A percentile compares a stretch with the other conserved stretches of the same genome.
Conservation (phyloP, 2,888 invertebrate species). For the Tachystola acroxantha region DNA sequence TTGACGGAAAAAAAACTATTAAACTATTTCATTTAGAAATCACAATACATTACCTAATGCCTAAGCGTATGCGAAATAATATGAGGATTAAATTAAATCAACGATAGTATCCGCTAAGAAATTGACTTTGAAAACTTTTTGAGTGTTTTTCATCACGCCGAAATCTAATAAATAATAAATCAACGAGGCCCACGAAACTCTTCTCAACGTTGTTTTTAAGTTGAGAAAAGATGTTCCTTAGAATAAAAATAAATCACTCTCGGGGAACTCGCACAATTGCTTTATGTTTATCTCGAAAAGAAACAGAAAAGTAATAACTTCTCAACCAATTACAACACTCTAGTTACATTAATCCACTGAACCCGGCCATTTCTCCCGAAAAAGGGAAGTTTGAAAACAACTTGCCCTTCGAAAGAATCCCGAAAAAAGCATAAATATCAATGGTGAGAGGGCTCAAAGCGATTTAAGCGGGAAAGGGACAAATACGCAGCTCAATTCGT, state of each 20-base stretch:
- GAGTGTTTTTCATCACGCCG: conserved; percentile 35
- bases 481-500: conserved; percentile 48
- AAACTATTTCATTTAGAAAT: no score
- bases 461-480: conserved; percentile 45
- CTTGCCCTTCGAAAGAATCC: conserved; percentile 52
- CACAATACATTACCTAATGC: no score
- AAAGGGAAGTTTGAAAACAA: conserved; percentile 65
- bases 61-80: no score
- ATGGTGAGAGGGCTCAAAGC: conserved; percentile 49
- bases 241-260: conserved; percentile 59
- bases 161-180: conserved; percentile 48
- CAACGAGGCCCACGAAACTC: conserved; percentile 42
- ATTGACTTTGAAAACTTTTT: conserved; percentile 18
- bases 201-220: conserved; percentile 48
- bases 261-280: conserved; percentile 53
- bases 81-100: no score
- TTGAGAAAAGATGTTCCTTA: conserved; percentile 45
- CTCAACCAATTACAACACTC: conserved; percentile 66
- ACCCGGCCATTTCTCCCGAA: conserved; percentile 45
- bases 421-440: conserved; percentile 68
- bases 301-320: conserved; percentile 64
- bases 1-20: no score
- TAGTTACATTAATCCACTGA: conserved; percentile 63
- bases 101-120: neutral
- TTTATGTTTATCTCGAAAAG: conserved; percentile 59